Base-by-base conservation (phyloP, 2,888 invertebrate species). In the Tipula lateralis region DNA sequence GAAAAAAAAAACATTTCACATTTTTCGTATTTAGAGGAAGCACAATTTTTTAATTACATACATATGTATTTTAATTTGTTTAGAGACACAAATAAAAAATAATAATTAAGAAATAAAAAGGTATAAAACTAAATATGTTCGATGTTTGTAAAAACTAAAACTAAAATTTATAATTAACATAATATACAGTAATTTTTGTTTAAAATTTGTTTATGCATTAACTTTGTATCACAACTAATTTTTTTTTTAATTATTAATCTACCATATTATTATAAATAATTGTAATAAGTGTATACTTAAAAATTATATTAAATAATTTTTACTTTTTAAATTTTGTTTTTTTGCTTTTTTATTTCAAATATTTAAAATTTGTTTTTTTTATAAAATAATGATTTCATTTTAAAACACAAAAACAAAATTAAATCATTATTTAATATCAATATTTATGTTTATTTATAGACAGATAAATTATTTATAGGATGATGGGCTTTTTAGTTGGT, bases 401-500 rank as follows among this genome's bases (percentile, higher is more conserved):
- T 50, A 16, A 50, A 50, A 24, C 66, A 66, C 66, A 66, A 66
- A 50, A 66, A 19, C 19, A 19, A 9, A 24, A 13, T 24, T 9
- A 66, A 66, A 50, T 16, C 44, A 16, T 66, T 66, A 66, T 66
- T 66, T 66, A 66, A 66, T 66, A 66, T 66, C 66, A 66, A 66
- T 66, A 24, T 44, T 66, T 66, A 66, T 66, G 19, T 66, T 66
- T 66, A 24, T 66, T 66, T 66, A 66, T 24, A 66, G 66, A 66
- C 6, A n/a, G 24, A 66, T 6, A 50, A 50, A 50, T 50, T 50
- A 4, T 50, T n/a, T 50, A 7, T 50, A 50, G 16, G 16, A 50
- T 50, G 4, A n/a, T 3, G 24, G 24, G n/a, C 34, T 93, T 92
- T 93, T 82, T 82, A 82, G 30, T 29, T 16, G 1, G 82, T 16